These are phyloP conservation scores for Haliclona indistincta DNA, from an alignment of 37 sponge, comb jelly and placozoan species.

Conservation along the genomic window DNA sequence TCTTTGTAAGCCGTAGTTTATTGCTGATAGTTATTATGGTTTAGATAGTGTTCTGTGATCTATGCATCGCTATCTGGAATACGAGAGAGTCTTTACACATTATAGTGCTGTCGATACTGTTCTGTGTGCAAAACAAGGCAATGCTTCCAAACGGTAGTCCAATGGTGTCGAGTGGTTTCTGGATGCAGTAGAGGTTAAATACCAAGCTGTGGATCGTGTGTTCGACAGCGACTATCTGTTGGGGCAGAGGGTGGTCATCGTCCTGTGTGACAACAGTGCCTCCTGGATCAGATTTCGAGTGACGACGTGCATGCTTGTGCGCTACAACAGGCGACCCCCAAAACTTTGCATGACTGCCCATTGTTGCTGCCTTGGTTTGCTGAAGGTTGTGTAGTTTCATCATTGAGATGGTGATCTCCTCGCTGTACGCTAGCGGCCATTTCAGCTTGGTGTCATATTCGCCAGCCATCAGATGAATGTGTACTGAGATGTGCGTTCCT, in stretches of 20 bases:
- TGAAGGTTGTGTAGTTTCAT: no score
- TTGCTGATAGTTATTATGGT: no score
- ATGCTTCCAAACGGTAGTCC: constrained; percentile 3
- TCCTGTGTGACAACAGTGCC: no score
- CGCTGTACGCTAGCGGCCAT: constrained; percentile 27
- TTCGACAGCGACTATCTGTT: no score
- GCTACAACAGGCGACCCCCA: no score
- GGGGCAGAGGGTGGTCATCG: no score
- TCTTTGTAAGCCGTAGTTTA: no score
- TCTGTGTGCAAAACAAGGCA: not conserved
- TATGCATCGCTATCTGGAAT: not conserved
- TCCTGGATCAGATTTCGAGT: not conserved
- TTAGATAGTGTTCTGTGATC: no score
- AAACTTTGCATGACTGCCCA: not conserved
- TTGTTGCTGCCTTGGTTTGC: not conserved
- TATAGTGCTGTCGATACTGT: not conserved
- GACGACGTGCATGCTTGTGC: no score
- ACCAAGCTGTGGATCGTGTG: not conserved
- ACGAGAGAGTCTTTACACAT: constrained; percentile 1
- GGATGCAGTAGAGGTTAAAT: not conserved
- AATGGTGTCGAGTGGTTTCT: not conserved
- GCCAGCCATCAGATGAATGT: constrained; percentile 28
- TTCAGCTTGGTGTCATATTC: constrained; percentile 27
- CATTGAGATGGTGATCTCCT: not conserved
- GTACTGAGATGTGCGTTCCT: constrained; percentile 46